phyloP scores from a whole-genome alignment of 2,888 invertebrate species.

The Diachrysia chrysitis region DNA sequence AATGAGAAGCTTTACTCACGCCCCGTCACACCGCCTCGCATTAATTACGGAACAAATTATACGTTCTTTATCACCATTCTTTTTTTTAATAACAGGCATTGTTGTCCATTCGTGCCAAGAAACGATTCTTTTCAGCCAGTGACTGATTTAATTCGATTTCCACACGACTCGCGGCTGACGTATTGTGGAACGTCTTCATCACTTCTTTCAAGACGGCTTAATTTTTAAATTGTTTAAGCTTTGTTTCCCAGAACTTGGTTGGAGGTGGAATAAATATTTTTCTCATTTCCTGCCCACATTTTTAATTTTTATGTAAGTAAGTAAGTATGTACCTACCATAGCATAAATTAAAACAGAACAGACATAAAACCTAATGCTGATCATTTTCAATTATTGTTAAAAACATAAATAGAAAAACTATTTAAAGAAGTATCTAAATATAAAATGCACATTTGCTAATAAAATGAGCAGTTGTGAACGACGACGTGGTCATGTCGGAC shows the following conservation, averaged over 20 bases:
- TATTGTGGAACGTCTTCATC: conserved; percentile 77
- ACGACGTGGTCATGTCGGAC: conserved; percentile 4
- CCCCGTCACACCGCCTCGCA: conserved; percentile 83
- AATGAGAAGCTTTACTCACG: conserved; percentile 84
- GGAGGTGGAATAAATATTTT: conserved; percentile 24
- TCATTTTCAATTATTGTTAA: neutral
- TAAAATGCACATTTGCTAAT: conserved; percentile 1
- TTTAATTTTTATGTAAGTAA: conserved; percentile 16
- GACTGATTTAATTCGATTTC: conserved; percentile 86
- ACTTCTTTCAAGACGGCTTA: conserved; percentile 69
- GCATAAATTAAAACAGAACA: neutral
- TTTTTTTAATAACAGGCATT: conserved; percentile 87
- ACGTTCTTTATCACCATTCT: conserved; percentile 85
- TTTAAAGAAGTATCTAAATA: conserved; percentile 7
- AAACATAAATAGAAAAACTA: conserved; percentile 1
- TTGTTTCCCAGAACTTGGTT: conserved; percentile 40
- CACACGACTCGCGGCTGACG: conserved; percentile 76
- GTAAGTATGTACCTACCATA: neutral
- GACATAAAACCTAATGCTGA: neutral
- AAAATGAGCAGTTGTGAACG: conserved; percentile 6
- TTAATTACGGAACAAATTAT: conserved; percentile 85
- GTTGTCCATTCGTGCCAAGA: conserved; percentile 86
- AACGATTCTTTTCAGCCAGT: conserved; percentile 85
- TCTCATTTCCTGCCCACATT: conserved; percentile 28
- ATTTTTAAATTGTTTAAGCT: conserved; percentile 64